These are phyloP conservation scores for Salarias fasciatus DNA, from an alignment of 2,797 vertebrate species.

Conservation along the genomic window DNA sequence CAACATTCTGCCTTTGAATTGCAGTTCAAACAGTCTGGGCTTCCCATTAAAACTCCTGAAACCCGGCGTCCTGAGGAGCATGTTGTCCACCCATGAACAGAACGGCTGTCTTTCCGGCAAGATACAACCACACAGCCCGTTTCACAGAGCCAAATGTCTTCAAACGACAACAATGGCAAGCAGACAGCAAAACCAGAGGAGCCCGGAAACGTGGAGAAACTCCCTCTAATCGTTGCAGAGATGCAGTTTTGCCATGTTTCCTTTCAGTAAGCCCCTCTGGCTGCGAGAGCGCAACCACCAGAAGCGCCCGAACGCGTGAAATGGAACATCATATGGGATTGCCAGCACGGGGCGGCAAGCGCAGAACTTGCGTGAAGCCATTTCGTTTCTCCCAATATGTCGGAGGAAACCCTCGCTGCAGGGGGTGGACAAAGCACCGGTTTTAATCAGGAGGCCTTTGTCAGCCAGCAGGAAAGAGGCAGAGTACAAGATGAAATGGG, in stretches of 20 bases:
- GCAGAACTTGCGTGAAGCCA: slow-evolving; percentile 25
- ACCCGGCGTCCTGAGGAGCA: not conserved
- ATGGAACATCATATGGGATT: slow-evolving; percentile 20
- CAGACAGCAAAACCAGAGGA: slow-evolving; percentile 15
- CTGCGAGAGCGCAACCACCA: not conserved
- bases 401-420: slow-evolving; percentile 33
- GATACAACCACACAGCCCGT: not conserved
- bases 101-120: not conserved
- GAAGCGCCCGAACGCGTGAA: slow-evolving; percentile 38
- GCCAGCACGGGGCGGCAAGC: slow-evolving; percentile 37
- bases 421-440: slow-evolving; percentile 45
- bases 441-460: slow-evolving; percentile 70
- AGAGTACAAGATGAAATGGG: slow-evolving; percentile 27
- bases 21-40: slow-evolving; percentile 8
- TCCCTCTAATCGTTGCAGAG: slow-evolving; percentile 30
- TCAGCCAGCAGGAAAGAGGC: slow-evolving; percentile 51
- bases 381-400: slow-evolving; percentile 58
- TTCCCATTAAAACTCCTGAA: slow-evolving; percentile 31
- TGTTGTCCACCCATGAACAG: not conserved
- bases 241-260: slow-evolving; percentile 32
- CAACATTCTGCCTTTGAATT: slow-evolving; percentile 6
- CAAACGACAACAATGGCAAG: slow-evolving; percentile 26
- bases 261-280: slow-evolving; percentile 18
- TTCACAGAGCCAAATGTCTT: slow-evolving; percentile 19
- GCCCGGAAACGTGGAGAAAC: slow-evolving; percentile 3